Base-by-base conservation (phyloP, 1,140 invertebrate genomes). In the Megathymus violae region DNA sequence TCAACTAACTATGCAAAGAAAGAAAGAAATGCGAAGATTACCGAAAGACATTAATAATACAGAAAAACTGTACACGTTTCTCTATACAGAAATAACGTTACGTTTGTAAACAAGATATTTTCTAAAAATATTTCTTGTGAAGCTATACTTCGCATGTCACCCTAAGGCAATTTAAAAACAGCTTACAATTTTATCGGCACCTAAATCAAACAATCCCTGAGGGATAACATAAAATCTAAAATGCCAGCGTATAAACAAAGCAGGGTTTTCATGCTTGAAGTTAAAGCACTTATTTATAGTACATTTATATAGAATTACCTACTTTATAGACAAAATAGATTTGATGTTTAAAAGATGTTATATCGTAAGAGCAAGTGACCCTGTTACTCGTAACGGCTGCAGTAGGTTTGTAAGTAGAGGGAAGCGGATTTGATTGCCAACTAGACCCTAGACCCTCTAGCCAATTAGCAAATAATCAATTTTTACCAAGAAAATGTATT, bases 151-250 rank as follows among this genome's bases (percentile, higher is more conserved):
- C 25, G 40, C 25, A 44, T 58, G 52, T 58, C 52, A 58, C 52
- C 52, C 52, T 58, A 34, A 25, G 52, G 52, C 52, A 58, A 58
- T 58, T 58, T 58, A 58, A 58, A 58, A 58, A 58, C 52, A 58
- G 52, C 52, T 58, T 59, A 59, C 54, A 59, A 44, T 59, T 59
- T 59, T 59, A 59, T 59, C 41, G 54, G 41, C 52, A 58, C 52
- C 52, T 58, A 58, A 58, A 58, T 58, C 52, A 58, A 58, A 58
- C 52, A 40, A 58, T 58, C 52, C 52, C 52, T 41, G 5, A 58
- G 52, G 52, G 52, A 58, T 58, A 44, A 58, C 52, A 58, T 58
- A 59, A 59, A 59, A 46, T 59, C 22, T 44, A 59, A 59, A 50
- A 59, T 59, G 54, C 54, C 54, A 59, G 54, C 41, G 51, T 41